Base-by-base conservation (phyloP, 2,888 invertebrate genomes). In the Epicampocera succincta region DNA sequence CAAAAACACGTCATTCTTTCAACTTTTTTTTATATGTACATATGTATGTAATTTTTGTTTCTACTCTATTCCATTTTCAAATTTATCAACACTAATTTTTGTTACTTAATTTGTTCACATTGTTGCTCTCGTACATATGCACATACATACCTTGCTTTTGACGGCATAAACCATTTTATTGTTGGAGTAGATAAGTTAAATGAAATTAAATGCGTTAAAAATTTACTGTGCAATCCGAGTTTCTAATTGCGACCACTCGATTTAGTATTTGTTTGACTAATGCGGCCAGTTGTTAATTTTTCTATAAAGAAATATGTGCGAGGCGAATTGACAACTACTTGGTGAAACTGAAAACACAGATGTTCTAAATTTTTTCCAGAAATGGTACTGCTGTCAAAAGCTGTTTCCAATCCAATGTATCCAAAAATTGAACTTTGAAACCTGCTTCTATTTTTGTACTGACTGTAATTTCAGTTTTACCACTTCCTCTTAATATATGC, bases 121-220 rank as follows among this genome's bases (percentile, higher is more conserved):
- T 69, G 19, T 40, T 25, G 1, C 15, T 68, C 3, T 17, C 5
- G 52, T 42, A 15, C 0, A 13, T 58, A 13, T 40, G 17, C 17
- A 15, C 12, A n/a, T 66, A 85, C 89, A 88, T 86, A 90, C 89
- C 87, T 85, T 84, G 86, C 84, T 87, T 85, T 88, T 89, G 19
- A 90, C 88, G 72, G 86, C 74, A 85, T 90, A 88, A 85, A 90
- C 90, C 89, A 90, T 90, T 87, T 88, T 89, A 78, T 85, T 80
- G 73, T 78, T 69, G 60, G 54, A 12, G 38, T 33, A 40, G 56
- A 46, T 76, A 42, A 58, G 61, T 60, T 68, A 15, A 66, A 48
- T 40, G 15, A 76, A 61, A 71, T 72, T 58, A 74, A 81, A 75
- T 73, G 77, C 50, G 11, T 19, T 63, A 5, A 66, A 75, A 44